A percentile compares a stretch with the other conserved stretches of the same genome.
phyloP scores from a whole-genome alignment of 2,888 invertebrate species.

The Prosopocoilus inquinatus region DNA sequence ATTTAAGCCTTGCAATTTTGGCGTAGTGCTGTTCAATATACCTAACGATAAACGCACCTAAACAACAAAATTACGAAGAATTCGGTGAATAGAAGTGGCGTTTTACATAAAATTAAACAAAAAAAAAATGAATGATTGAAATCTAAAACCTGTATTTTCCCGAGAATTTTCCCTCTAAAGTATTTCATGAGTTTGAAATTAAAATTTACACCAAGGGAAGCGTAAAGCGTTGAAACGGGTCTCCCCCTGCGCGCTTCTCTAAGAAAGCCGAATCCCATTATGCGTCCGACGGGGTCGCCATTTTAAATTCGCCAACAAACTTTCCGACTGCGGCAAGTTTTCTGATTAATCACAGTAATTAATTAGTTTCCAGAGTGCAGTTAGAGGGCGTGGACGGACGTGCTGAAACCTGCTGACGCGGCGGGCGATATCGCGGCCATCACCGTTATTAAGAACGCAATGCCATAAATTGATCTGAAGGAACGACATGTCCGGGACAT shows the following conservation, averaged over 20 bases:
- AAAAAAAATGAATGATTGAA: no score
- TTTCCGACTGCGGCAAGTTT: conserved; percentile 59
- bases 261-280: neutral
- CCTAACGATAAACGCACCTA: no score
- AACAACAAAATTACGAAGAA: no score
- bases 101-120: no score
- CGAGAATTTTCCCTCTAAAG: no score
- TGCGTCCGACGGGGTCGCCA: conserved; percentile 33
- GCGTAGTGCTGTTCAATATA: no score
- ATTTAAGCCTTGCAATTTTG: no score
- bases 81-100: no score
- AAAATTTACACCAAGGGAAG: no score
- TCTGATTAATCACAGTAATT: conserved; percentile 62
- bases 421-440: conserved; percentile 5
- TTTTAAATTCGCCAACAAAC: conserved; percentile 57
- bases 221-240: no score
- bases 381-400: conserved; percentile 24
- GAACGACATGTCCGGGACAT: conserved; percentile 19
- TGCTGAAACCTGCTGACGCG: conserved; percentile 22
- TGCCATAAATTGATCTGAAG: conserved; percentile 28
- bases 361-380: conserved; percentile 49
- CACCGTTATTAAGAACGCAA: conserved; percentile 27
- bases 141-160: no score
- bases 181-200: no score
- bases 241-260: neutral